phyloP scores from a whole-genome alignment of 2,888 invertebrate genomes.

The Eupithecia inturbata region DNA sequence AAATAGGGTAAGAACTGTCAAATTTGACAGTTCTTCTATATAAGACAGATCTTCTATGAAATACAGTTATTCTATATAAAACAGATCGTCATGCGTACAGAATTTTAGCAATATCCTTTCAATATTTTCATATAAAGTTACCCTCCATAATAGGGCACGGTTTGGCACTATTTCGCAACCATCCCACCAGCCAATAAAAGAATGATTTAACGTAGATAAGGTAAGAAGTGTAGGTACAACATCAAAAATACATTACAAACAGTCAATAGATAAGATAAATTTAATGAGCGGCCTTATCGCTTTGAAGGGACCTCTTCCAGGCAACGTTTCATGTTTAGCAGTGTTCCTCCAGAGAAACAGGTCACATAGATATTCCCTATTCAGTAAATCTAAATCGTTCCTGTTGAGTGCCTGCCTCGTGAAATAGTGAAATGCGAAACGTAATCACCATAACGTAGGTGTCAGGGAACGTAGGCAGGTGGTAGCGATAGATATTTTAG shows the following conservation, averaged over 20 bases:
- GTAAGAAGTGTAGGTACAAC: too few species aligned
- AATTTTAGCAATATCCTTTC: too few species aligned
- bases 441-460: slow-evolving; percentile 39
- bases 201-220: too few species aligned
- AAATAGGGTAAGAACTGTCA: too few species aligned
- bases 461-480: slow-evolving; percentile 12
- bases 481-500: slow-evolving; percentile 35
- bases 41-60: too few species aligned
- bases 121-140: too few species aligned
- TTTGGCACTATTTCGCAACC: too few species aligned
- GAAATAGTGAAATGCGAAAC: slow-evolving; percentile 29
- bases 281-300: neutral
- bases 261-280: neutral
- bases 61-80: too few species aligned
- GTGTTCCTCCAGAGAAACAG: neutral
- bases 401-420: slow-evolving; percentile 20
- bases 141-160: too few species aligned
- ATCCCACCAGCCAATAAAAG: neutral
- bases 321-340: neutral
- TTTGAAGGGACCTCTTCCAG: neutral
- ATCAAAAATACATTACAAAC: too few species aligned
- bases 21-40: too few species aligned
- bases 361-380: neutral
- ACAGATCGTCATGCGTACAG: too few species aligned
- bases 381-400: slow-evolving; percentile 4